These are phyloP conservation scores for Crocuta crocuta DNA, from an alignment of 2,113 vertebrate genomes.

Conservation along the genomic window DNA sequence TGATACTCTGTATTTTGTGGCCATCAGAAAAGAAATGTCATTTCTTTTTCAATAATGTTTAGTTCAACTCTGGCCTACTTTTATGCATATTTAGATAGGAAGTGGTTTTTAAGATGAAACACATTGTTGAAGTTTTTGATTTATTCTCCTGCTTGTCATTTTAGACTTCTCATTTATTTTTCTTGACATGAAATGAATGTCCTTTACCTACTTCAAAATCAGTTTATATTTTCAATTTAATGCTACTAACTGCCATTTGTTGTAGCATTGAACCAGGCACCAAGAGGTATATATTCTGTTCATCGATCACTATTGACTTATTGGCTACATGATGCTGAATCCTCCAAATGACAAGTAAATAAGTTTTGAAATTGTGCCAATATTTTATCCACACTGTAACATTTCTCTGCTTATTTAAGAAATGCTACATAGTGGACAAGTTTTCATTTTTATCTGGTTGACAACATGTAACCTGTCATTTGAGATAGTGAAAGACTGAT, in stretches of 20 bases:
- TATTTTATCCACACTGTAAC: not conserved
- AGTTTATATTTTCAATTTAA: slow-evolving; percentile 1
- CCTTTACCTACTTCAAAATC: slow-evolving; percentile 16
- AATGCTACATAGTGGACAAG: not conserved
- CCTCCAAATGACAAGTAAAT: slow-evolving; percentile 10
- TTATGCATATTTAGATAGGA: slow-evolving; percentile 24
- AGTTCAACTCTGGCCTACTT: not conserved
- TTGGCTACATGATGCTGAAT: not conserved
- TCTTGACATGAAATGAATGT: slow-evolving; percentile 8
- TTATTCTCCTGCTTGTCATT: slow-evolving; percentile 29
- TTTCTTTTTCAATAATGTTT: slow-evolving; percentile 1
- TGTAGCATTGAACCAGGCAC: not conserved
- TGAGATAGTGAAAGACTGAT: slow-evolving; percentile 2
- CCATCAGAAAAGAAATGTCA: not conserved
- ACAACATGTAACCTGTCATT: not conserved
- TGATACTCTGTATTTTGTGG: not conserved
- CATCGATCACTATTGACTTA: not conserved
- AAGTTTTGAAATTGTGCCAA: not conserved
- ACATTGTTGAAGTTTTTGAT: not conserved
- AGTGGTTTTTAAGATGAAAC: slow-evolving; percentile 15
- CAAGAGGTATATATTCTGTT: not conserved
- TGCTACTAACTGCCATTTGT: not conserved
- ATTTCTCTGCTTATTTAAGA: not conserved
- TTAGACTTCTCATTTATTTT: slow-evolving; percentile 36
- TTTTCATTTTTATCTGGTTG: slow-evolving; percentile 14